phyloP scores from a whole-genome alignment of 2,888 invertebrate genomes.

The Chironomus riparius region DNA sequence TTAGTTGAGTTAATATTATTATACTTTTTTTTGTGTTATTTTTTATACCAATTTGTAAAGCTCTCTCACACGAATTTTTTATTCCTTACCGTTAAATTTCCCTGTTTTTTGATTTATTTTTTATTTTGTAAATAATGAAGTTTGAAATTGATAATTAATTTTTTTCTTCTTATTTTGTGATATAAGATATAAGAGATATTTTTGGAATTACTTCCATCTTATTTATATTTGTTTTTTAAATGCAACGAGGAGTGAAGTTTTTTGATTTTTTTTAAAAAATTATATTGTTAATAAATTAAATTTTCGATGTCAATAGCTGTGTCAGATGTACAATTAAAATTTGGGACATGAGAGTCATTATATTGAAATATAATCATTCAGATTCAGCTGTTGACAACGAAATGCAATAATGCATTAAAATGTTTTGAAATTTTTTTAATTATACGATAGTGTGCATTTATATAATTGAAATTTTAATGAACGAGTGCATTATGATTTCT shows the following conservation, averaged over 20 bases:
- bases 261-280: background rate
- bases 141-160: background rate
- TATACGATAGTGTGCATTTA: constrained; percentile 4
- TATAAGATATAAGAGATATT: background rate
- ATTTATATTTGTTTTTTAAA: background rate
- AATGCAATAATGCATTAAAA: background rate
- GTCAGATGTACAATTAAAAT: too few relatives aligned
- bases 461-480: background rate
- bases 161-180: background rate
- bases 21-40: background rate
- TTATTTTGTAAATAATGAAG: background rate
- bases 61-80: background rate
- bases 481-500: background rate
- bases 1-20: too few relatives aligned
- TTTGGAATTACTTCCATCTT: too few relatives aligned
- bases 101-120: background rate
- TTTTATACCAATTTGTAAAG: background rate
- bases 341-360: too few relatives aligned
- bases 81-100: background rate
- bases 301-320: background rate
- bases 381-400: background rate
- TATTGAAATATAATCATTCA: background rate
- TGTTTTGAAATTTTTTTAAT: background rate
- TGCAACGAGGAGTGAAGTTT: background rate
- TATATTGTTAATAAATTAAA: background rate